Conservation (phyloP, 64 coral and sea anemone genomes). For the Orbicella faveolata region DNA sequence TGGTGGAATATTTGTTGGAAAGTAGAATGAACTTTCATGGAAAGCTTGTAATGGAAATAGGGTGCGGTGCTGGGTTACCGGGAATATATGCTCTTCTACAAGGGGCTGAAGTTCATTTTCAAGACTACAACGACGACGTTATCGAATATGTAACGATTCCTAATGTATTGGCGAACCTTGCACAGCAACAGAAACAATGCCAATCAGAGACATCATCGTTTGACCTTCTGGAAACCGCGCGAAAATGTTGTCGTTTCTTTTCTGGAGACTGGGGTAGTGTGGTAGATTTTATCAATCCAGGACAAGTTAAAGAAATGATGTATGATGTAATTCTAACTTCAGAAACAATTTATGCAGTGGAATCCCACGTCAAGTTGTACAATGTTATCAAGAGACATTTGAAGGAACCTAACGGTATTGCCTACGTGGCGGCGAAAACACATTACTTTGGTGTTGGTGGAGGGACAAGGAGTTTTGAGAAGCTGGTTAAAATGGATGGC, state of each 20-base stretch:
- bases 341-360: conserved; percentile 89
- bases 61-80: conserved; percentile 89
- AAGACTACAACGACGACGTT: conserved; percentile 96
- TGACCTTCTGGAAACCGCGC: background rate
- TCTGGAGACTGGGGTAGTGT: conserved; percentile 84
- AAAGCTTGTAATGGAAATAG: conserved; percentile 77
- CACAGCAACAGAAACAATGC: background rate
- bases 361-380: conserved; percentile 66
- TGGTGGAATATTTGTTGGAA: conserved; percentile 78
- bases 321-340: conserved; percentile 95
- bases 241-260: conserved; percentile 67
- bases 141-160: conserved; percentile 85
- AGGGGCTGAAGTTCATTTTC: conserved; percentile 86
- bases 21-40: conserved; percentile 52
- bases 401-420: conserved; percentile 63
- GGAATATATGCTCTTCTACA: conserved; percentile 73
- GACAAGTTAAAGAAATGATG: conserved; percentile 13
- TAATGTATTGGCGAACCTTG: conserved; percentile 73
- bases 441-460: conserved; percentile 99
- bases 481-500: conserved; percentile 52
- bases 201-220: background rate
- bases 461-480: conserved; percentile 78
- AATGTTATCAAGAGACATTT: conserved; percentile 70
- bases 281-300: conserved; percentile 66
- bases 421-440: conserved; percentile 89